Evolutionary conservation across 1,140 invertebrate species (phyloP), one percentile per base, ranked within the genome.

Genomic region (Procambarus virginalis): DNA sequence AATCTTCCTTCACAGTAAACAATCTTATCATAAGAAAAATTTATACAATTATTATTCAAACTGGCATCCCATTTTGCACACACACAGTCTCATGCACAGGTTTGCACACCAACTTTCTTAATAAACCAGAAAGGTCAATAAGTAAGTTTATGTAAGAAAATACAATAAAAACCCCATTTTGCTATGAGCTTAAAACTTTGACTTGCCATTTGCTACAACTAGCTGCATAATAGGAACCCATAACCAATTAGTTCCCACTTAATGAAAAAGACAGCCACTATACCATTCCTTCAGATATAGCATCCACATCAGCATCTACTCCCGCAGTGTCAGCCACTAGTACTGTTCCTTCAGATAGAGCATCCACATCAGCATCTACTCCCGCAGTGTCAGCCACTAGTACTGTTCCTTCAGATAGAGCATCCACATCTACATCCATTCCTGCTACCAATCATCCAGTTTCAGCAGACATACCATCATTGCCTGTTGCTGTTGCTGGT

Each of bases 11-110:
- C 76, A 78, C n/a, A 8, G 46, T 46, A 78, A 78, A 78, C 12
- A 78, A 20, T 78, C 17, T 78, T 78, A 48, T 55, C 4, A 58
- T 14, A 82, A 60, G 22, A 70, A 64, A 70, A 22, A 48, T 64
- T 58, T n/a, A n/a, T 48, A 85, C 73, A 60, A 49, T n/a, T 46
- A 76, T 58, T 77, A 70, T 76, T 85, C 78, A 81, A 68, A 79
- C 77, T 68, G 60, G 68, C 60, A 84, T 70, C 68, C 49, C 60
- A 84, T 84, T n/a, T n/a, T 84, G 82, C 82, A 84, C 82, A 70
- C 68, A 68, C n/a, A 84, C 14, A 49, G 68, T 73, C 45, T 73
- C 68, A 8, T 49, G 73, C 22, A 48, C 48, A 17, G 46, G 8
- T 22, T 64, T 60, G 55, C 20, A 22, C 84, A 79, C 84, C 46